A percentile compares a stretch with the other conserved stretches of the same genome.
phyloP scores from a whole-genome alignment of 2,888 invertebrate species.

The Noctua fimbriata region DNA sequence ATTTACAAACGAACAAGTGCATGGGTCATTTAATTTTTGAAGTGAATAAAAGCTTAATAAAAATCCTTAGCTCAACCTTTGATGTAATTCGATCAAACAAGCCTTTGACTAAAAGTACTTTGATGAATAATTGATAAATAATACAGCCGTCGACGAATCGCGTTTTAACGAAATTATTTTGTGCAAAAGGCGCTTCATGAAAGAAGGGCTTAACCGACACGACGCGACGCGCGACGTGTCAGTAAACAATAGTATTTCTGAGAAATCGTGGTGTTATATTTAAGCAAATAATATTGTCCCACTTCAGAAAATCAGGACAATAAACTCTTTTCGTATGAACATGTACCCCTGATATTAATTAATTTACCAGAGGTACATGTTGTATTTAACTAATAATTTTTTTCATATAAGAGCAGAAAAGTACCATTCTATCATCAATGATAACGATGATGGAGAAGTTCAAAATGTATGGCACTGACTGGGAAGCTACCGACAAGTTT shows the following conservation, averaged over 20 bases:
- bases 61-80: constrained; percentile 29
- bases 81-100: constrained; percentile 27
- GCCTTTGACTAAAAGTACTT: constrained; percentile 33
- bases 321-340: neutral
- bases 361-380: no score
- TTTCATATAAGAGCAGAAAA: no score
- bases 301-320: neutral
- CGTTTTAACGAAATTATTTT: constrained; percentile 24
- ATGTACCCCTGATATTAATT: neutral
- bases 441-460: neutral
- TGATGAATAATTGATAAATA: constrained; percentile 44
- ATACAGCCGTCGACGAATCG: constrained; percentile 26
- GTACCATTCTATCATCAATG: no score
- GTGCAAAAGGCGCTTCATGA: neutral
- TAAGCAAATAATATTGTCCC: neutral
- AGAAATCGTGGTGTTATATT: neutral
- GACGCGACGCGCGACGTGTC: neutral
- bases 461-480: neutral
- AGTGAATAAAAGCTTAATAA: neutral
- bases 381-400: no score
- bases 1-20: neutral
- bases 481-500: neutral
- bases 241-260: neutral
- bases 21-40: neutral
- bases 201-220: neutral